phyloP scores from a whole-genome alignment of 2,888 invertebrate species.

The Pristionchus maxplancki region DNA sequence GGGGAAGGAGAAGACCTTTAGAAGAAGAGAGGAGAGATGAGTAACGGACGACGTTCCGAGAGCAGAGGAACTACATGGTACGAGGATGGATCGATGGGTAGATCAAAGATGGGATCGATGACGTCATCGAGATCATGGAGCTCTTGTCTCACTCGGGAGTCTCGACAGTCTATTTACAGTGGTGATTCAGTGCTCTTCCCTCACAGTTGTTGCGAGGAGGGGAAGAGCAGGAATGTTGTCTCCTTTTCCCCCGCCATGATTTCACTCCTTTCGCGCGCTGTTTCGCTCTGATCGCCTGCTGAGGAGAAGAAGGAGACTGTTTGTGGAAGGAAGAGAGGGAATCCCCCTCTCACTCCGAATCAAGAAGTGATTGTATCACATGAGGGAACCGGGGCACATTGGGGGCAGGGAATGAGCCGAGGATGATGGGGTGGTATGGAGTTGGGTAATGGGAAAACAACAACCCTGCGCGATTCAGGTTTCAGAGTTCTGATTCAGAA shows the following conservation, averaged over 20 bases:
- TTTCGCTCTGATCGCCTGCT: neutral
- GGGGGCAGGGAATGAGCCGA: neutral
- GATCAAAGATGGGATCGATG: neutral
- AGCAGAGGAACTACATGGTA: neutral
- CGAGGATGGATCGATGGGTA: neutral
- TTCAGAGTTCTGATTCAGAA: neutral
- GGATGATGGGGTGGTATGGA: neutral
- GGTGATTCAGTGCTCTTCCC: constrained; percentile 12
- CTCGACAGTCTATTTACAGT: constrained; percentile 15
- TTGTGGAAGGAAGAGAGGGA: neutral
- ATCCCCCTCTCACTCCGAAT: neutral
- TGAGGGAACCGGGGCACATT: constrained; percentile 22
- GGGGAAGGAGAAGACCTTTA: constrained; percentile 6
- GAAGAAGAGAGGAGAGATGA: constrained; percentile 1
- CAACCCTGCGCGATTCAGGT: too few species aligned
- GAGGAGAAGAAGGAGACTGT: neutral
- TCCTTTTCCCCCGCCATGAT: constrained; percentile 1
- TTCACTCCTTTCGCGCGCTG: neutral
- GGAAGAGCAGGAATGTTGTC: constrained; percentile 33
- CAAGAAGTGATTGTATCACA: neutral
- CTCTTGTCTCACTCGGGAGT: neutral
- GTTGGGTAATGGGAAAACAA: neutral
- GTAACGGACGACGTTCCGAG: neutral
- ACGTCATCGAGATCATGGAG: neutral
- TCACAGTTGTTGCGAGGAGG: neutral